These are phyloP conservation scores for Ophion slaviceki DNA, from an alignment of 2,888 invertebrate species.

Conservation along the genomic window DNA sequence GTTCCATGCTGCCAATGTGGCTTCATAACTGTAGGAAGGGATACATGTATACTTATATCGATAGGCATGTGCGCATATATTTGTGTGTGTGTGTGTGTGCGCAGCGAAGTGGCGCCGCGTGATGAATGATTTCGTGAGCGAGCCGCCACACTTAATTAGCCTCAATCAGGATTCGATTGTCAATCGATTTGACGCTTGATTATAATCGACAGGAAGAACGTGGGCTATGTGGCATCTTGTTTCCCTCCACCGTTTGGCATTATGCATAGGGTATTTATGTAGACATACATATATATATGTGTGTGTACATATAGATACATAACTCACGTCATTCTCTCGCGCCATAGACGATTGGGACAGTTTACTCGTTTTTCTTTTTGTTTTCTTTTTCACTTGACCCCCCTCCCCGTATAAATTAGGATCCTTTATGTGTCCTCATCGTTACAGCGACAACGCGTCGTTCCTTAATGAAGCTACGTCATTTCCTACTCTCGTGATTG, in stretches of 20 bases:
- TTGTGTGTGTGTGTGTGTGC: constrained; percentile 8
- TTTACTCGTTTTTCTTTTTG: constrained; percentile 14
- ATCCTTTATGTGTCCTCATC: constrained; percentile 41
- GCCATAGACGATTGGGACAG: constrained; percentile 54
- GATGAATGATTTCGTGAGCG: constrained; percentile 78
- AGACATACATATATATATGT: not conserved
- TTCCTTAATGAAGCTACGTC: constrained; percentile 70
- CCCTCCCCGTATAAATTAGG: constrained; percentile 12
- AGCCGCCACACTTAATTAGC: constrained; percentile 79
- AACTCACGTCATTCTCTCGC: constrained; percentile 11
- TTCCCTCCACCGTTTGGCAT: constrained; percentile 19
- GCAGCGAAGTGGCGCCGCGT: constrained; percentile 63
- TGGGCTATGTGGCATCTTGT: constrained; percentile 64
- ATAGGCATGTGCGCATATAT: not conserved
- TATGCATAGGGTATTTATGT: constrained; percentile 8
- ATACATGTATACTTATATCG: not conserved
- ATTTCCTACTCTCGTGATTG: constrained; percentile 78
- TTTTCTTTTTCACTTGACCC: constrained; percentile 10
- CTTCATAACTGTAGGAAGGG: not conserved
- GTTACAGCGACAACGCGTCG: constrained; percentile 43
- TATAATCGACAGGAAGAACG: constrained; percentile 67
- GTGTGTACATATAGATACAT: constrained; percentile 15
- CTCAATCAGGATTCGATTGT: constrained; percentile 80
- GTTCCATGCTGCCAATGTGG: constrained; percentile 33
- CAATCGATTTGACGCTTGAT: constrained; percentile 72